Base-by-base conservation (phyloP, 2,888 invertebrate genomes). In the Blastobasis lacticolella region DNA sequence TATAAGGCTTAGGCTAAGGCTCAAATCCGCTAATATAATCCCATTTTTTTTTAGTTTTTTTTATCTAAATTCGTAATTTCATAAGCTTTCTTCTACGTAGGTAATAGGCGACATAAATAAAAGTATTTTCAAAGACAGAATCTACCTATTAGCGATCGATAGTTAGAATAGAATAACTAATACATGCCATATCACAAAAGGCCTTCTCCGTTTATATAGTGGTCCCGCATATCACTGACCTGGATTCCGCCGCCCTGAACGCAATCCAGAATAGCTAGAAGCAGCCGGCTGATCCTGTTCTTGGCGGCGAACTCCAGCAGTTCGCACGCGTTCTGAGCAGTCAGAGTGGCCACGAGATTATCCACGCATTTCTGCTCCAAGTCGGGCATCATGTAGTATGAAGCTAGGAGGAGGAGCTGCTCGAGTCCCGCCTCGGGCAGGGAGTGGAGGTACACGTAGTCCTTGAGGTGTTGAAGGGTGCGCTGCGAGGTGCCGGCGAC, bases 381-480 rank as follows among this genome's bases (percentile, higher is more conserved):
- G 42, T 73, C 74, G 5, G 71, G 69, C 65, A 79, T 78, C 61
- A 75, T 72, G 51, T 77, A 79, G 46, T 66, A 71, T 0, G 69
- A 62, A 1, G 78, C 67, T 1, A 78, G 57, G 0, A 77, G 57
- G 45, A 79, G 48, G 3, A 79, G 58, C 45, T 76, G 72, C 40
- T 71, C 68, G 44, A 78, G 51, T 0, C 70, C 77, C 0, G 50
- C 52, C 0, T 70, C 62, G 0, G 78, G 78, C 5, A 78, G 49
- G 4, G 46, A 62, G 45, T 66, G 68, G 23, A 76, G 56, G 52
- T 79, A 79, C 4, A 79, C 57, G 54, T 75, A 79, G 54, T 66
- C 60, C 54, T 79, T 79, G 0, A 79, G 57, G 42, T 71, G 59
- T 45, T 77, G 67, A 4, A 79, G 52, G 0, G 77, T 74, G 8